Percentiles rank a stretch among this genome's conserved stretches.
Conservation (phyloP, 1,140 invertebrate species). For the Cryptotermes secundus region DNA sequence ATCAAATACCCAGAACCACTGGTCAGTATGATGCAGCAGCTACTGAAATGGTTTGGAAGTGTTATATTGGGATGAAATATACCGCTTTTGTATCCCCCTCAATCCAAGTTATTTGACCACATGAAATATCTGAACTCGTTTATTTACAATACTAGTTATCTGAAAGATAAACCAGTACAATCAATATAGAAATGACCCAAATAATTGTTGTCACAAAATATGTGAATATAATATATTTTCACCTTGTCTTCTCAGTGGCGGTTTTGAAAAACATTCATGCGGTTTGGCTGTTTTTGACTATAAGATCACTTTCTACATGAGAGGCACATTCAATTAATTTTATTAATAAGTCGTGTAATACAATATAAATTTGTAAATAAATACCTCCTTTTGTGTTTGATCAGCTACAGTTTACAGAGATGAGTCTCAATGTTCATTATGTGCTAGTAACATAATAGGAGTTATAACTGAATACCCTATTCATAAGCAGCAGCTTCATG, state of each 20-base stretch:
- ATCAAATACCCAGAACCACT: too few species aligned
- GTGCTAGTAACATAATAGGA: background rate
- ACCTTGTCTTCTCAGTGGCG: background rate
- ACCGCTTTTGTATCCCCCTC: background rate
- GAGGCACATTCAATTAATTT: background rate
- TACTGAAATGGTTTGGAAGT: background rate
- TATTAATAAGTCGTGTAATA: background rate
- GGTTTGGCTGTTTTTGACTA: background rate
- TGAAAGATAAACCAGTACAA: background rate
- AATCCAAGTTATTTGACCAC: slow-evolving; percentile 4
- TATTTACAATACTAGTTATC: background rate
- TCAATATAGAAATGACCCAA: background rate
- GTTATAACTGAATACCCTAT: background rate
- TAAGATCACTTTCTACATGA: background rate
- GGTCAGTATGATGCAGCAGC: too few species aligned
- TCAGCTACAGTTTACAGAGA: background rate
- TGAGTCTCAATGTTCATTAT: background rate
- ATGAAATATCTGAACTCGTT: background rate
- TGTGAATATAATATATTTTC: background rate
- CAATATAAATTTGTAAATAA: background rate
- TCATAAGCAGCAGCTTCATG: background rate
- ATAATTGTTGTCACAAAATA: background rate
- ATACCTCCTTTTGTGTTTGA: background rate
- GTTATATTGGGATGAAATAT: background rate
- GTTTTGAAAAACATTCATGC: background rate